Evolutionary conservation across 2,797 vertebrate species (phyloP), one percentile per base, ranked within the genome.

Genomic region (Pseudomugil tenellus): DNA sequence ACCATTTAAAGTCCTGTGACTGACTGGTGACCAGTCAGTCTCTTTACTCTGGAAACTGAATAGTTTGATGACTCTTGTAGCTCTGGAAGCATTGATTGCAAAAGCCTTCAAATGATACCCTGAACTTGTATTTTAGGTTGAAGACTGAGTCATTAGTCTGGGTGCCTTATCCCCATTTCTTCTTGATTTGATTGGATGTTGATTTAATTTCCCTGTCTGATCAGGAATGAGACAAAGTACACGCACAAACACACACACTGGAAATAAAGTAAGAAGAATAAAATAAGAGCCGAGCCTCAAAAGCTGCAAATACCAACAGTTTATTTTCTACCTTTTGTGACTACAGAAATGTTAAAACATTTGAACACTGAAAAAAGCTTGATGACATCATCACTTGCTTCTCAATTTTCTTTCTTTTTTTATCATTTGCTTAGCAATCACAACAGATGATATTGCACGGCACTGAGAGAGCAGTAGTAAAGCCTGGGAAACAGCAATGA

Each of bases 341-440:
- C 97, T 98, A 98, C 96, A 98, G 96, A 97, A 97, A 96, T 95
- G 95, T 94, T 94, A 95, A 97, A 96, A 97, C 96, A 97, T 96
- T 94, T 95, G 94, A 97, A 98, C 96, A 97, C 95, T 96, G 96
- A 96, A 96, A 94, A 94, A 96, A 96, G 96, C 95, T 95, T 94
- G 95, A 96, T 97, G 96, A 96, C 95, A 94, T 96, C 95, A 96
- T 96, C 95, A 96, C 95, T 96, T 95, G 94, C 94, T 95, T 91
- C 89, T 89, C 93, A 94, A 94, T 84, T 91, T 83, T 94, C 77
- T 89, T 94, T 94, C 92, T 91, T 75, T 86, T 89, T 78, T 75
- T 91, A 82, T 89, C 91, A 94, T 95, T 97, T 96, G 93, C 94
- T 96, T 96, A 96, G 96, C 96, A 97, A 97, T 97, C 96, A 97